Evolutionary conservation across 2,888 invertebrate genomes (phyloP).

Genomic region (Agriotes lineatus): DNA sequence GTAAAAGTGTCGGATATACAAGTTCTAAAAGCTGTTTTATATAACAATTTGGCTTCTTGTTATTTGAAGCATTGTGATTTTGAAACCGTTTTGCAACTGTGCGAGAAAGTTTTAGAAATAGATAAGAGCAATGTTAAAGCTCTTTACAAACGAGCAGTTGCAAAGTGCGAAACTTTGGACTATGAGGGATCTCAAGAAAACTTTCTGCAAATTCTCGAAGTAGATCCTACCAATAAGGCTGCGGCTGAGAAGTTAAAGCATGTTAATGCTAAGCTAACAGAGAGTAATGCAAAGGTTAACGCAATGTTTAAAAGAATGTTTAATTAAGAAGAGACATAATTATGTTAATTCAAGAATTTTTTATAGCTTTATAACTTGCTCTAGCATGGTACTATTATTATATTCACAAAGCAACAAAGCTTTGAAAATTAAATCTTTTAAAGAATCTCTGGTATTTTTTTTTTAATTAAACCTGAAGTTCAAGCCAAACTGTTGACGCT

Average conservation of each 20-base stretch:
- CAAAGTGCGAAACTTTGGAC: constrained; percentile 71
- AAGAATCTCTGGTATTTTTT: too few relatives aligned
- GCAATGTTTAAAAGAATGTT: constrained; percentile 70
- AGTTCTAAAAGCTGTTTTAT: constrained; percentile 75
- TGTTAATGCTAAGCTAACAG: constrained; percentile 70
- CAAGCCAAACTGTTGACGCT: too few relatives aligned
- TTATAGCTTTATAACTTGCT: too few relatives aligned
- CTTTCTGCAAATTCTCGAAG: constrained; percentile 69
- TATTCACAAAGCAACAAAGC: too few relatives aligned
- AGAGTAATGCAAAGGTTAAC: constrained; percentile 72
- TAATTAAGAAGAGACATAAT: constrained; percentile 31
- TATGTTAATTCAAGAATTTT: too few relatives aligned
- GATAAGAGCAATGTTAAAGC: constrained; percentile 66
- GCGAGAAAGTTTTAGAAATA: constrained; percentile 64
- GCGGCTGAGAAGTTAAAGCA: constrained; percentile 71
- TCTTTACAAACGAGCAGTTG: constrained; percentile 67
- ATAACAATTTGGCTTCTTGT: constrained; percentile 87
- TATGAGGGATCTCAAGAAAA: constrained; percentile 75
- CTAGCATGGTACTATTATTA: too few relatives aligned
- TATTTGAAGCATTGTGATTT: constrained; percentile 78
- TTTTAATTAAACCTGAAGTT: too few relatives aligned
- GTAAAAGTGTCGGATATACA: constrained; percentile 69
- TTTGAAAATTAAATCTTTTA: too few relatives aligned
- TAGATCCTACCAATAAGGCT: constrained; percentile 77
- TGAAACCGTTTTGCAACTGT: constrained; percentile 75